A percentile compares a stretch with the other conserved stretches of the same genome.
phyloP scores from a whole-genome alignment of 2,888 invertebrate genomes.

The Lycia hirtaria region DNA sequence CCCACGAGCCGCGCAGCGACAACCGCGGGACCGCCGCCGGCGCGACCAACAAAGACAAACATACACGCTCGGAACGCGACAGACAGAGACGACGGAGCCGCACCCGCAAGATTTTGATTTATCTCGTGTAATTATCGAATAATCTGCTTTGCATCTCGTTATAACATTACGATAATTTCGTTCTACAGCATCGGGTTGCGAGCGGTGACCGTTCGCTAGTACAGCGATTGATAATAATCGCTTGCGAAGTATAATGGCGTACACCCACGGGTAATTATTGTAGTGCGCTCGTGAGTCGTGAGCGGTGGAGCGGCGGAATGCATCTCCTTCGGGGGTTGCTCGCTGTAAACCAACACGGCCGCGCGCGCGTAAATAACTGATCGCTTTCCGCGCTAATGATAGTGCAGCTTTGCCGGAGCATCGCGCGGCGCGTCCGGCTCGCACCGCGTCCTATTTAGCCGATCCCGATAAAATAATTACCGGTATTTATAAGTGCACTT shows the following conservation, averaged over 20 bases:
- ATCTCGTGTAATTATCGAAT: slow-evolving; percentile 83
- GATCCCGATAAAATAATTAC: slow-evolving; percentile 81
- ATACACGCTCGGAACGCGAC: slow-evolving; percentile 42
- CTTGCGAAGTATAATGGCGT: slow-evolving; percentile 85
- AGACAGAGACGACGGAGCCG: slow-evolving; percentile 57
- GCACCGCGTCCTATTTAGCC: slow-evolving; percentile 77
- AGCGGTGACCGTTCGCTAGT: slow-evolving; percentile 82
- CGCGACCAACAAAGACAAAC: slow-evolving; percentile 57
- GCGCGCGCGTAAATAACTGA: slow-evolving; percentile 81
- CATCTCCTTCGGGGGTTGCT: slow-evolving; percentile 85
- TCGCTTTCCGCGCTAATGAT: slow-evolving; percentile 83
- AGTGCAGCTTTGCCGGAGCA: too few relatives aligned
- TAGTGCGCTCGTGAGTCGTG: slow-evolving; percentile 85
- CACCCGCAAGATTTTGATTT: slow-evolving; percentile 79
- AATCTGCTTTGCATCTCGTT: slow-evolving; percentile 85
- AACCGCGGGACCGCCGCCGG: slow-evolving; percentile 59
- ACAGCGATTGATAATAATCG: slow-evolving; percentile 85
- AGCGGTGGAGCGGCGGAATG: slow-evolving; percentile 82
- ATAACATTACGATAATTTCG: slow-evolving; percentile 84
- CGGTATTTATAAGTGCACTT: slow-evolving; percentile 78
- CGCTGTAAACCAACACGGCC: slow-evolving; percentile 82
- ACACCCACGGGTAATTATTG: slow-evolving; percentile 86
- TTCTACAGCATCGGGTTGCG: slow-evolving; percentile 80
- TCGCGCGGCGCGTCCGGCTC: slow-evolving; percentile 59
- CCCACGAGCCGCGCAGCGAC: slow-evolving; percentile 64